phyloP scores from a whole-genome alignment of 2,113 vertebrate genomes.

The Erpornis zantholeuca region DNA sequence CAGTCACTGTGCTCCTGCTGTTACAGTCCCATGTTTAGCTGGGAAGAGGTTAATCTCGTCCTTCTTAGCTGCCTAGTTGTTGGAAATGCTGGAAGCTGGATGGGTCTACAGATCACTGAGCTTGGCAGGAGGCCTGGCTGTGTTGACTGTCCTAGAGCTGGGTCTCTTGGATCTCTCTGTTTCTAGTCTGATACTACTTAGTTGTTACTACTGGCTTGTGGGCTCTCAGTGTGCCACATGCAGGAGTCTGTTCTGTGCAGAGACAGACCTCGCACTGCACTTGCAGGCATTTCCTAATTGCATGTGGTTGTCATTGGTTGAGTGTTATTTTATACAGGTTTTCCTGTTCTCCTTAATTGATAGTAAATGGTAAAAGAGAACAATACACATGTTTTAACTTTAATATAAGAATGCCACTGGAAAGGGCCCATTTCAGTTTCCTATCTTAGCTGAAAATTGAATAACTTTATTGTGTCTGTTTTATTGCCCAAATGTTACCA shows the following conservation, averaged over 20 bases:
- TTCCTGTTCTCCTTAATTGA: neutral
- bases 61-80: neutral
- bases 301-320: neutral
- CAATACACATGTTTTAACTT: neutral
- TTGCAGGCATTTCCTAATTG: neutral
- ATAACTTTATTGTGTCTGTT: neutral
- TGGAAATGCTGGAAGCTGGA: neutral
- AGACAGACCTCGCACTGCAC: neutral
- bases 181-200: neutral
- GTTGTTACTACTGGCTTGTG: neutral
- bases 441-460: neutral
- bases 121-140: neutral
- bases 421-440: neutral
- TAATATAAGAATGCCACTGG: neutral
- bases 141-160: neutral
- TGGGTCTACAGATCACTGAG: neutral
- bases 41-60: neutral
- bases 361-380: neutral
- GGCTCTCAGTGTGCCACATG: neutral
- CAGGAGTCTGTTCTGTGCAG: neutral
- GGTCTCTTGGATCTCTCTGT: neutral
- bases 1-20: neutral
- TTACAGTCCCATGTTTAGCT: neutral
- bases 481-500: neutral
- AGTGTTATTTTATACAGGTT: neutral